These are phyloP conservation scores for Pachycephala philippinensis DNA, from an alignment of 2,113 vertebrate genomes.

Conservation along the genomic window DNA sequence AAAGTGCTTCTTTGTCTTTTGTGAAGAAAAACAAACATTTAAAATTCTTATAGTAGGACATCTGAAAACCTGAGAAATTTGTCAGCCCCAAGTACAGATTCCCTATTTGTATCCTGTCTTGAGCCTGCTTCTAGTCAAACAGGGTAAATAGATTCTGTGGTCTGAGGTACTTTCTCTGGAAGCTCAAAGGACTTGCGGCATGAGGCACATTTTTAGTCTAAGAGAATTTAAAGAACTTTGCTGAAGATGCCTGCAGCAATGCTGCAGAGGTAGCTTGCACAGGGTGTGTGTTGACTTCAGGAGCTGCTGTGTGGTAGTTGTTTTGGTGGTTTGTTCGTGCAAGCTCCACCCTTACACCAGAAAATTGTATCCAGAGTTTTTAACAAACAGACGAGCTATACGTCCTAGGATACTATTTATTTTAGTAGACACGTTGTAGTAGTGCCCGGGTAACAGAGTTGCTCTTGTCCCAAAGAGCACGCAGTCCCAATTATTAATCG, in stretches of 20 bases:
- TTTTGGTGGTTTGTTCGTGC: not conserved
- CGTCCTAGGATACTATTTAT: not conserved
- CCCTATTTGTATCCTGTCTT: not conserved
- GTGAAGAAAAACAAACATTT: not conserved
- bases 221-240: not conserved
- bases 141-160: not conserved
- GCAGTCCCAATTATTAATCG: not conserved
- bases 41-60: not conserved
- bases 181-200: not conserved
- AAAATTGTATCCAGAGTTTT: not conserved
- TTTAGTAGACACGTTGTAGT: not conserved
- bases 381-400: not conserved
- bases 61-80: not conserved
- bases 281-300: fast-evolving
- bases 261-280: not conserved
- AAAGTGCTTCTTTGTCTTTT: not conserved
- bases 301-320: not conserved
- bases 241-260: not conserved
- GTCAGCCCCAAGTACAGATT: not conserved
- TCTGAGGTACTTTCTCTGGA: not conserved
- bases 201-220: not conserved
- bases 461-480: not conserved
- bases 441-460: not conserved
- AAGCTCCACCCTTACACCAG: not conserved
- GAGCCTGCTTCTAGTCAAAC: not conserved